A percentile compares a stretch with the other conserved stretches of the same genome.
These are phyloP conservation scores for Rhea americana DNA, from an alignment of 2,113 vertebrate genomes.

Conservation along the genomic window DNA sequence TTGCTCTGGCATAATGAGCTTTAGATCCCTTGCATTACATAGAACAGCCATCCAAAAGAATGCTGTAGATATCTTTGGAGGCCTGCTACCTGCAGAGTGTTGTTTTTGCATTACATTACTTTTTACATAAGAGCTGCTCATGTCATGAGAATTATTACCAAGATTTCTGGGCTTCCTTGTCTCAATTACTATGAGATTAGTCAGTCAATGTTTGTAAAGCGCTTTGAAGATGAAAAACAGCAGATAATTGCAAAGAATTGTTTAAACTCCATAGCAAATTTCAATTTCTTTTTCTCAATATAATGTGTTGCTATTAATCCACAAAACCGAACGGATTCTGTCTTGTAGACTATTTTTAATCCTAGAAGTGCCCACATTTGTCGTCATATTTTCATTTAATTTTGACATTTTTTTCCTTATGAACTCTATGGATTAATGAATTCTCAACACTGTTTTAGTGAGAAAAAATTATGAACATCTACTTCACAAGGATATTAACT, in stretches of 20 bases:
- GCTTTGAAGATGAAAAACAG: slow-evolving; percentile 48
- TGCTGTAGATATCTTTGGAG: slow-evolving; percentile 6
- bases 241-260: slow-evolving; percentile 23
- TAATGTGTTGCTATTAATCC: neutral
- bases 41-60: slow-evolving; percentile 15
- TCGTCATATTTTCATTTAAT: slow-evolving; percentile 53
- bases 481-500: neutral
- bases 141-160: slow-evolving; percentile 51
- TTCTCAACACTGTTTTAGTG: neutral
- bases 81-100: slow-evolving; percentile 12
- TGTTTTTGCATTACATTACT: slow-evolving; percentile 54
- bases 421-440: neutral
- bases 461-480: neutral
- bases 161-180: slow-evolving; percentile 30
- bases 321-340: slow-evolving; percentile 49
- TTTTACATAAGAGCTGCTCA: slow-evolving; percentile 50
- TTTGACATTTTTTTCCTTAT: neutral
- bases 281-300: slow-evolving; percentile 20
- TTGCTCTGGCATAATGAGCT: neutral
- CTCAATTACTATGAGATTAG: slow-evolving; percentile 24
- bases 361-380: slow-evolving; percentile 52
- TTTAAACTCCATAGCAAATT: slow-evolving; percentile 13
- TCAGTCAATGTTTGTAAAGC: slow-evolving; percentile 29
- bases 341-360: slow-evolving; percentile 46
- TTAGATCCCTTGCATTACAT: slow-evolving; percentile 35